Base-by-base conservation (phyloP, 2,113 vertebrate genomes). In the Speoplatyrhinus poulsoni region DNA sequence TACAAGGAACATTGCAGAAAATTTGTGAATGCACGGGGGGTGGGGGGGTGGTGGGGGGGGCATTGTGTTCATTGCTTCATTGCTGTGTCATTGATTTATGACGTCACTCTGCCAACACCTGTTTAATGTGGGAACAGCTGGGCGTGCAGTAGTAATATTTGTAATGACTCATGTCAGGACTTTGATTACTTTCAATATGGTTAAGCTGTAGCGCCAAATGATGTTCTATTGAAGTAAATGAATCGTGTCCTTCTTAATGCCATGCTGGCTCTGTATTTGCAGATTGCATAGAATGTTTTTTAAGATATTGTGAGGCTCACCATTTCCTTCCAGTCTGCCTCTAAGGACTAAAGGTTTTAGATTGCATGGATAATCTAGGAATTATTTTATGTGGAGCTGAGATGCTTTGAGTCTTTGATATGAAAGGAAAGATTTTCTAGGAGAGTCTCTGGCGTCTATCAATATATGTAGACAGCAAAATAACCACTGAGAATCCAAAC, bases 1-100 rank as follows among this genome's bases (percentile, higher is more conserved):
- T 70, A 63, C 53, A 56, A 41, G 65, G 33, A 52, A 76, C 65
- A 79, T 67, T 64, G 19, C 55, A 36, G 33, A 46, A 52, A 69
- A 63, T 67, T 19, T 62, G 48, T 33, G 46, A 17, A 69, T 48
- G 4, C 46, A 62, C 61, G 67, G 47, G 16, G 19, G 26, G 26
- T 1, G 26, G 19, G 19, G 19, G 19, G n/a, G n/a, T n/a, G n/a
- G n/a, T n/a, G n/a, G 26, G 26, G 26, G 26, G 26, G 26, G 26
- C 32, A 36, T 67, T 70, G 48, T 3, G 1, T 69, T 65, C 26
- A 26, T 26, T 26, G 26, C 1, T 69, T 65, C 26, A 26, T 26
- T 26, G 26, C 32, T 13, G 0, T 36, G 36, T 41, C 17, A 33
- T 46, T 65, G 12, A 57, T 12, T 50, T 12, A 62, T 60, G 63